These are phyloP conservation scores for Nesometra sesokonis DNA, from an alignment of 35 echinoderm and acorn worm species.

Conservation along the genomic window DNA sequence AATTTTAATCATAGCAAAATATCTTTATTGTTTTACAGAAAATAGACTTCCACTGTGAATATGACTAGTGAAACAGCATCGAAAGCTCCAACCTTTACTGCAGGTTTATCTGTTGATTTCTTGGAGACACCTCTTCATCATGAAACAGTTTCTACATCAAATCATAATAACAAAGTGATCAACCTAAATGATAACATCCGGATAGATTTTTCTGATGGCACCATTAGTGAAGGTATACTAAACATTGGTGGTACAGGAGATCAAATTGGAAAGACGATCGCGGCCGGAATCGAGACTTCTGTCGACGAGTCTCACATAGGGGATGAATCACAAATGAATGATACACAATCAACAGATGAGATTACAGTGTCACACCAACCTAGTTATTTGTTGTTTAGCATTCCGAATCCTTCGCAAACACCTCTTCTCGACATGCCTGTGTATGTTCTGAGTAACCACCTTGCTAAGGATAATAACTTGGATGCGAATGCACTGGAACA, in stretches of 20 bases:
- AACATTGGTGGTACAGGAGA: background rate
- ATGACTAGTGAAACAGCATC: background rate
- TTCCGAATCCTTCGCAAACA: constrained; percentile 9
- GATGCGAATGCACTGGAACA: background rate
- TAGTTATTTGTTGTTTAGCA: background rate
- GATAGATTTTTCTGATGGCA: background rate
- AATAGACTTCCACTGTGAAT: background rate
- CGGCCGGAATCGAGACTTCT: background rate
- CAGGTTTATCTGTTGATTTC: background rate
- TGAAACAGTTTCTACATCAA: background rate
- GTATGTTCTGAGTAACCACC: background rate
- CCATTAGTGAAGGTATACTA: background rate
- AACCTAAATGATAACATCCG: background rate
- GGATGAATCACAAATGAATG: background rate
- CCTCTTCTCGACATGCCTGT: background rate
- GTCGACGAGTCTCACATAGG: background rate
- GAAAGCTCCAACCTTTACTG: background rate
- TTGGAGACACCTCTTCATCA: background rate
- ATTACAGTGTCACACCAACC: background rate
- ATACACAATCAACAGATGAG: background rate
- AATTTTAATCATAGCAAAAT: no score
- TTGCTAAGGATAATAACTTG: background rate
- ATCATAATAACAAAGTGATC: background rate
- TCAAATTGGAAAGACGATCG: background rate
- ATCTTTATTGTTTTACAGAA: no score